phyloP scores from a whole-genome alignment of 2,888 invertebrate genomes.

The Chymomyza amoena region DNA sequence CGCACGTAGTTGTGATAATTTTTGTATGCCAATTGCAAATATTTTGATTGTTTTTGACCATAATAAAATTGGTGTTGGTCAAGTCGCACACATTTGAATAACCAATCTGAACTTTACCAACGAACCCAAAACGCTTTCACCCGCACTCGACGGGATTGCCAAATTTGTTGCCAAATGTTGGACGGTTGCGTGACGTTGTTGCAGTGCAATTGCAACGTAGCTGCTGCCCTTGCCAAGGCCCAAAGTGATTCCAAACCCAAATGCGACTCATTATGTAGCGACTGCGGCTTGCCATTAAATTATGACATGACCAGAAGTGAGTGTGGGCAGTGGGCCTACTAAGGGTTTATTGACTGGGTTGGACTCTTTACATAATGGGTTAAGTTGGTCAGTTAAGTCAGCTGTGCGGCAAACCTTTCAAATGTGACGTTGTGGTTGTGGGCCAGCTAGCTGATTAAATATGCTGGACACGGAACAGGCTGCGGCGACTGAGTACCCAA shows the following conservation, averaged over 20 bases:
- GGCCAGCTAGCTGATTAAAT: conserved; percentile 39
- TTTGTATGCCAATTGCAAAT: conserved; percentile 50
- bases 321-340: conserved; percentile 33
- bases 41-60: conserved; percentile 38
- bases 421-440: conserved; percentile 43
- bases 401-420: conserved; percentile 35
- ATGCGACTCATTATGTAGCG: conserved; percentile 34
- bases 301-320: conserved; percentile 54
- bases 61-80: conserved; percentile 53
- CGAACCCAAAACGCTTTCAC: conserved; percentile 17
- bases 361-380: conserved; percentile 60
- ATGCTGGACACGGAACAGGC: conserved; percentile 52
- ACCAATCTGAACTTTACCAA: background rate
- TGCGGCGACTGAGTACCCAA: conserved; percentile 28
- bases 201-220: conserved; percentile 25
- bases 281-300: conserved; percentile 47
- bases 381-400: background rate
- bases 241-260: conserved; percentile 17
- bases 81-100: conserved; percentile 44
- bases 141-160: conserved; percentile 4
- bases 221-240: conserved; percentile 11
- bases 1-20: conserved; percentile 48
- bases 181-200: conserved; percentile 15
- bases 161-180: conserved; percentile 43
- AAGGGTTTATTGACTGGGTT: conserved; percentile 56